Conservation (phyloP, 2,113 vertebrate genomes). For the Probosciger aterrimus region DNA sequence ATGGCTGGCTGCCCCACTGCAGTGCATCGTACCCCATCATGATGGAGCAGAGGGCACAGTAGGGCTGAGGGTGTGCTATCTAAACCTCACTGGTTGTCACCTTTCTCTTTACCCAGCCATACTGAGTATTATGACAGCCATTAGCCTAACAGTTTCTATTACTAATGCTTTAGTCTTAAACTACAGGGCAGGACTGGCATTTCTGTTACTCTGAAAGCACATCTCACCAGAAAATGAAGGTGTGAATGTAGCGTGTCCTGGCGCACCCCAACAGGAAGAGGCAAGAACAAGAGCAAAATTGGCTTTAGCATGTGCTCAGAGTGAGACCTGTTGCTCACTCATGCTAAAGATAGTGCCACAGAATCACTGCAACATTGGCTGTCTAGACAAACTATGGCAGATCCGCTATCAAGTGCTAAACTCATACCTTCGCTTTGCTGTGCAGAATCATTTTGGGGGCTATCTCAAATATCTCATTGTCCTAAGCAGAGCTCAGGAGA, state of each 20-base stretch:
- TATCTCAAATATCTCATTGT: not conserved
- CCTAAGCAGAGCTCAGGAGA: not conserved
- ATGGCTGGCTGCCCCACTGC: not conserved
- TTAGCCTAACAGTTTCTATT: not conserved
- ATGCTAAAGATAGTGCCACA: not conserved
- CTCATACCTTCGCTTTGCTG: not conserved
- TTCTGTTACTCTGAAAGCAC: not conserved
- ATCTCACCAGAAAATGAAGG: not conserved
- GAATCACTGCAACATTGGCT: not conserved
- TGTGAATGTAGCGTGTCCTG: not conserved
- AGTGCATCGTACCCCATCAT: accelerated
- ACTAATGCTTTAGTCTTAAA: not conserved
- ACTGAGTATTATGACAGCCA: accelerated
- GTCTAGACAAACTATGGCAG: not conserved
- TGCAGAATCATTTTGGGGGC: not conserved
- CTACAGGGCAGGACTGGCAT: not conserved
- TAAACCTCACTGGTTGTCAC: not conserved
- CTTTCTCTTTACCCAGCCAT: not conserved
- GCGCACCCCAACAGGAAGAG: not conserved
- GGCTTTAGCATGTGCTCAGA: not conserved
- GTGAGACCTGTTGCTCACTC: not conserved
- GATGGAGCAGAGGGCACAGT: not conserved
- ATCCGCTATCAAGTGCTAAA: not conserved
- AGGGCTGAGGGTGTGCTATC: not conserved
- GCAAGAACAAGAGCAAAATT: accelerated